Percentiles rank a stretch among this genome's conserved stretches.
These are phyloP conservation scores for Sympetrum striolatum DNA, from an alignment of 2,888 invertebrate species.

Conservation along the genomic window DNA sequence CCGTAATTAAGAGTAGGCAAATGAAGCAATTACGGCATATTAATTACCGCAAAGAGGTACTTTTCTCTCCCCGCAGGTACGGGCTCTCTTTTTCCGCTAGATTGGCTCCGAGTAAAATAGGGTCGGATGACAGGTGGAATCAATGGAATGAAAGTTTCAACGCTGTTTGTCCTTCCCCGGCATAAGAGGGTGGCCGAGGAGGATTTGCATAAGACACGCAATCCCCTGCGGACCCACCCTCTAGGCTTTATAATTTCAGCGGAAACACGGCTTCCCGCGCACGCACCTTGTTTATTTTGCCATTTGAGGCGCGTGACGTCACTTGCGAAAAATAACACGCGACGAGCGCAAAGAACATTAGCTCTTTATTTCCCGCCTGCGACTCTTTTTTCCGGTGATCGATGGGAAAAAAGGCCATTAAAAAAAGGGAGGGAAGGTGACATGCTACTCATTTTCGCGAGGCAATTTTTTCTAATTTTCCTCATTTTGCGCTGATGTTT, in stretches of 20 bases:
- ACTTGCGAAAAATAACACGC: not conserved
- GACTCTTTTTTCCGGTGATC: not conserved
- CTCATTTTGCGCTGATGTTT: no score
- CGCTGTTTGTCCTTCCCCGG: not conserved
- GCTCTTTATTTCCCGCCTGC: not conserved
- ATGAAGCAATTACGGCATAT: no score
- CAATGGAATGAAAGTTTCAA: not conserved
- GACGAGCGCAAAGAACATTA: not conserved
- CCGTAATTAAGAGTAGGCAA: no score
- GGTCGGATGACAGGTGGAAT: not conserved
- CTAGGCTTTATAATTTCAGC: not conserved
- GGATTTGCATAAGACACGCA: not conserved
- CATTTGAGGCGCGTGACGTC: not conserved
- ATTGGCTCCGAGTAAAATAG: not conserved
- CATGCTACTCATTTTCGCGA: no score
- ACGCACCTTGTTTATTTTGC: not conserved
- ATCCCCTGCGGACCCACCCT: not conserved
- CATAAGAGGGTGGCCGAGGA: not conserved
- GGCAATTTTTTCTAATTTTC: no score
- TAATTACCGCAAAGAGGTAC: no score
- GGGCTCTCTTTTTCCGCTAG: no score
- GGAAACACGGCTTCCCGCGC: not conserved
- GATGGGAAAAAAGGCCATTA: not conserved
- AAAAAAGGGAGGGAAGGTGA: not conserved
- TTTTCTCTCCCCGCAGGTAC: no score